Percentiles rank a stretch among this genome's conserved stretches.
phyloP scores from a whole-genome alignment of 2,797 vertebrate genomes.

The Pseudochirops corinnae region DNA sequence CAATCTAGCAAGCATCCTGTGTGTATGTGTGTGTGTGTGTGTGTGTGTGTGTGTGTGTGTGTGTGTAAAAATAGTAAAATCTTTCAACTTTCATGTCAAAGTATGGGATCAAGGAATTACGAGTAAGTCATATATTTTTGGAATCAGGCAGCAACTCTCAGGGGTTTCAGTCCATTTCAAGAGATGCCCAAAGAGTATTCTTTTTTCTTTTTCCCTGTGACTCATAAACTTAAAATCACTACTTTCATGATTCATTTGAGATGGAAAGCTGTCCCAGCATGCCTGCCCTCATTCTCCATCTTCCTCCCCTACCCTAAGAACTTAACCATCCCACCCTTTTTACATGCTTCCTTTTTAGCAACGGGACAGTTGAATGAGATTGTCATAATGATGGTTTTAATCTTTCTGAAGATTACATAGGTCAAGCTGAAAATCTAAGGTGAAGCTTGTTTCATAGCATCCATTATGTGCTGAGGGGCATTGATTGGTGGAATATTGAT shows the following conservation, averaged over 20 bases:
- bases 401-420: constrained; percentile 65
- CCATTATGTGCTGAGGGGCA: constrained; percentile 61
- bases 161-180: constrained; percentile 51
- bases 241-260: constrained; percentile 65
- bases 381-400: constrained; percentile 65
- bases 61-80: background rate
- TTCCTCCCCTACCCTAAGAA: constrained; percentile 61
- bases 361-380: constrained; percentile 70
- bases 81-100: background rate
- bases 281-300: constrained; percentile 62
- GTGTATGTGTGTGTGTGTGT: background rate
- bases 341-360: constrained; percentile 63
- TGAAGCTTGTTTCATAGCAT: constrained; percentile 58
- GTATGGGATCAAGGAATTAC: background rate
- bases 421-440: constrained; percentile 74
- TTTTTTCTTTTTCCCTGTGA: constrained; percentile 10
- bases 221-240: constrained; percentile 71
- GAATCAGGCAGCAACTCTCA: constrained; percentile 45
- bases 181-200: constrained; percentile 64
- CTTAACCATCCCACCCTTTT: constrained; percentile 62
- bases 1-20: background rate
- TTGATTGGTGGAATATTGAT: constrained; percentile 54
- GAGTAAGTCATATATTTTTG: background rate
- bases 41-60: background rate
- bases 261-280: constrained; percentile 68